A percentile compares a stretch with the other conserved stretches of the same genome.
phyloP scores from a whole-genome alignment of 1,140 invertebrate species.

The Colletes latitarsis region DNA sequence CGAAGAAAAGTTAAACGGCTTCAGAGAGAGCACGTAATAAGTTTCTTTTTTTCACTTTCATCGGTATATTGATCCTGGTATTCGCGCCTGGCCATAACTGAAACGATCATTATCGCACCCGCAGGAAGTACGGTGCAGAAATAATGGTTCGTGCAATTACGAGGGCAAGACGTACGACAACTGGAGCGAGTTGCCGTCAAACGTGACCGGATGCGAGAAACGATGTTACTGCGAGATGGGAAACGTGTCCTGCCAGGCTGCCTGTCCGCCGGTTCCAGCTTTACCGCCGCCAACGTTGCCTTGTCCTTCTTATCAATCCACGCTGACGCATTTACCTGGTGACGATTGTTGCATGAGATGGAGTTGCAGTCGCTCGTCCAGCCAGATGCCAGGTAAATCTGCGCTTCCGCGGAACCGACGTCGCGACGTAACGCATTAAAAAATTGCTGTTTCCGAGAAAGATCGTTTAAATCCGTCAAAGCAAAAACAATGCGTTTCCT shows the following conservation, averaged over 20 bases:
- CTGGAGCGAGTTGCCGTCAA: constrained; percentile 81
- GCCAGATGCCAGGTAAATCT: constrained; percentile 49
- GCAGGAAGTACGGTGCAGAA: constrained; percentile 86
- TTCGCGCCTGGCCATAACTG: not conserved
- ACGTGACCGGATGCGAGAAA: constrained; percentile 90
- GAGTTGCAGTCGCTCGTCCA: constrained; percentile 80
- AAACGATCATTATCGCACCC: not conserved
- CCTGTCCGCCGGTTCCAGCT: constrained; percentile 88
- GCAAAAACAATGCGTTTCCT: too few species aligned
- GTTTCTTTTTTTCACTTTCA: too few species aligned
- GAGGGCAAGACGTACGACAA: constrained; percentile 84
- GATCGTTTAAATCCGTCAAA: too few species aligned
- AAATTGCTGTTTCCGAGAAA: too few species aligned
- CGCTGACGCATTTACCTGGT: constrained; percentile 86
- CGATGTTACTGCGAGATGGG: constrained; percentile 93
- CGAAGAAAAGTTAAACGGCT: too few species aligned
- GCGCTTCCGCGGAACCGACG: not conserved
- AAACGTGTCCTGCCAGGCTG: constrained; percentile 90
- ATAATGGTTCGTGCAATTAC: constrained; percentile 89
- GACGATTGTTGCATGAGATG: constrained; percentile 91
- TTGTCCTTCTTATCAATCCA: constrained; percentile 86
- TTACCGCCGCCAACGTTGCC: constrained; percentile 87
- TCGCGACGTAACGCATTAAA: too few species aligned
- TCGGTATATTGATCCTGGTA: too few species aligned
- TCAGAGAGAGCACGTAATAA: too few species aligned